phyloP scores from a whole-genome alignment of 2,113 vertebrate genomes.

The Chionis minor region DNA sequence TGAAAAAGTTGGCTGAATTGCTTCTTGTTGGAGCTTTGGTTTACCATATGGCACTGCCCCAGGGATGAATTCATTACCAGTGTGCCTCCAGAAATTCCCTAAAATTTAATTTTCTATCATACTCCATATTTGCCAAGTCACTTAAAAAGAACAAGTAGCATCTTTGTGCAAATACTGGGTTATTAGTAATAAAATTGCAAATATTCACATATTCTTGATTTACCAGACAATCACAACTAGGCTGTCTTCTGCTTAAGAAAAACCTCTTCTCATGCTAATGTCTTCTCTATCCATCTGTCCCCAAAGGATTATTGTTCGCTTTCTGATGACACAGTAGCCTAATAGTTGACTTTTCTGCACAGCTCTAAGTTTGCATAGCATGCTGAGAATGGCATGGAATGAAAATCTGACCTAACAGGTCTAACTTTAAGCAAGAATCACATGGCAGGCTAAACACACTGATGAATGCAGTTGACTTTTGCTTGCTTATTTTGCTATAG shows the following conservation, averaged over 20 bases:
- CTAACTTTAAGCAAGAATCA: background rate
- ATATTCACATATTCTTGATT: background rate
- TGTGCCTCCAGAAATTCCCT: background rate
- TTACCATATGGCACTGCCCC: background rate
- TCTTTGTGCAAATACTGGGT: background rate
- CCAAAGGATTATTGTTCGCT: background rate
- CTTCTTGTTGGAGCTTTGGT: background rate
- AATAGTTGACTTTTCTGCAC: background rate
- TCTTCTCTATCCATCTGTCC: background rate
- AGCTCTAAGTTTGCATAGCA: background rate
- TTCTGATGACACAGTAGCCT: background rate
- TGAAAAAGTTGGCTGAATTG: background rate
- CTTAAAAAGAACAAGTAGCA: background rate
- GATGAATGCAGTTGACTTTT: background rate
- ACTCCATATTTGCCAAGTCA: background rate
- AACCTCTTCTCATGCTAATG: background rate
- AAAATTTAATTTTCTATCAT: background rate
- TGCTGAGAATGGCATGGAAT: background rate
- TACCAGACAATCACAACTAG: background rate
- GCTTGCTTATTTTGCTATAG: background rate
- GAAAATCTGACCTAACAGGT: background rate
- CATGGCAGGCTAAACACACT: background rate
- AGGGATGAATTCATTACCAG: background rate
- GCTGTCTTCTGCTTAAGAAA: background rate
- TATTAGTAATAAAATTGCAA: background rate